These are phyloP conservation scores for Gymnodraco acuticeps DNA, from an alignment of 2,797 vertebrate genomes.

Conservation along the genomic window DNA sequence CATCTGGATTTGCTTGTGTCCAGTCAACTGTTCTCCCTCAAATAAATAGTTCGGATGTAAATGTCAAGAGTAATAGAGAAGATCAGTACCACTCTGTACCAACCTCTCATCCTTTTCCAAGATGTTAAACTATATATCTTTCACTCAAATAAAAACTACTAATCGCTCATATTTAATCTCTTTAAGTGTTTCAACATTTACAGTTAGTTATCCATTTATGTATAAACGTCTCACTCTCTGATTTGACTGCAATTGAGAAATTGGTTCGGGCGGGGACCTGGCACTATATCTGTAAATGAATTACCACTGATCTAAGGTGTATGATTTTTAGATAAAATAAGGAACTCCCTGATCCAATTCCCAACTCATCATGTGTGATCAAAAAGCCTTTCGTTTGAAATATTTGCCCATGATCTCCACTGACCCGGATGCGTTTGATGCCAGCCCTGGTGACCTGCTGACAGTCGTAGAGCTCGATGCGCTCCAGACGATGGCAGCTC, in stretches of 20 bases:
- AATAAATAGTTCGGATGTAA: not conserved
- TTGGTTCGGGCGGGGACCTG: no score
- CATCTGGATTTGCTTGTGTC: not conserved
- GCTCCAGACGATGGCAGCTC: conserved; percentile 91
- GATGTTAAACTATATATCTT: not conserved
- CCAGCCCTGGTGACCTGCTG: conserved; percentile 93
- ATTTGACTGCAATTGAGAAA: no score
- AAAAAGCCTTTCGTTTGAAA: not conserved
- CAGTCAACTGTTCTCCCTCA: not conserved
- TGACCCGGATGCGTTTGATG: conserved; percentile 94
- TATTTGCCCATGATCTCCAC: conserved; percentile 29
- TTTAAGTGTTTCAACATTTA: no score
- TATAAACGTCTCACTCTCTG: no score
- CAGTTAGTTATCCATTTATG: no score
- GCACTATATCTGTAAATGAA: no score
- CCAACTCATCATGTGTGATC: not conserved
- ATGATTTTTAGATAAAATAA: not conserved
- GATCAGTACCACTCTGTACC: not conserved
- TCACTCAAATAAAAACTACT: no score
- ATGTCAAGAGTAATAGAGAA: not conserved
- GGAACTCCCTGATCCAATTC: not conserved
- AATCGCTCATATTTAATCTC: no score
- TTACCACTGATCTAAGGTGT: not conserved
- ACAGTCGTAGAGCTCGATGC: conserved; percentile 94
- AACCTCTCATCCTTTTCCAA: not conserved